Base-by-base conservation (phyloP, 1,140 invertebrate genomes). In the Diorhabda carinulata region DNA sequence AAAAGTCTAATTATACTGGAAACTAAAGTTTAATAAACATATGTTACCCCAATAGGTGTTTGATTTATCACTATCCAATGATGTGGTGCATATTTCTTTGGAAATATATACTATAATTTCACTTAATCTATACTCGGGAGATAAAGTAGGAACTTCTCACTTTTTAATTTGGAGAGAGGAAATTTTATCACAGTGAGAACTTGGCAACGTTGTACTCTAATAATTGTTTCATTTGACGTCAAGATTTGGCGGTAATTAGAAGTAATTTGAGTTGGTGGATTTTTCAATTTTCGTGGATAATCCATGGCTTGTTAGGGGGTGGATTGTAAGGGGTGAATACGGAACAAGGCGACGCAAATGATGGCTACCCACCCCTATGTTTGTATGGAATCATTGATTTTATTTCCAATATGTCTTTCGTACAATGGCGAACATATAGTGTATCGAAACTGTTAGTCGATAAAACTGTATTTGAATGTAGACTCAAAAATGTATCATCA, bases 211-310 rank as follows among this genome's bases (percentile, higher is more conserved):
- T 52, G 47, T 52, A n/a, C 47, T 52, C 47, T 6, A 52, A 52
- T 52, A 52, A 52, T 64, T 64, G 57, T 66, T 66, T 73, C 66
- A 73, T 73, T 71, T 73, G 58, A 70, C 52, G 70, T 63, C 65
- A 73, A 71, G 70, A 71, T 73, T 73, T 63, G 57, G 45, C 52
- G 63, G 68, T 69, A 70, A 71, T 71, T 71, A 71, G 70, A 68
- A 10, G 57, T 60, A 44, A 43, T 67, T 58, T 52, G 3, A 60
- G 58, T 9, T 7, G 40, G 43, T 52, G 9, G 45, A 44, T 58
- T n/a, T 52, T 67, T 57, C 59, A 47, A 47, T 60, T 69, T 69
- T 57, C 43, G 59, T 68, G 41, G 41, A 47, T 59, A 52, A 68
- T 68, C 52, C 52, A 41, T 42, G 59, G 60, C 41, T 47, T 44